Evolutionary conservation across 92 coral and sea anemone genomes (phyloP), one percentile per base, ranked within the genome.

Genomic region (Epizoanthus scotinus): DNA sequence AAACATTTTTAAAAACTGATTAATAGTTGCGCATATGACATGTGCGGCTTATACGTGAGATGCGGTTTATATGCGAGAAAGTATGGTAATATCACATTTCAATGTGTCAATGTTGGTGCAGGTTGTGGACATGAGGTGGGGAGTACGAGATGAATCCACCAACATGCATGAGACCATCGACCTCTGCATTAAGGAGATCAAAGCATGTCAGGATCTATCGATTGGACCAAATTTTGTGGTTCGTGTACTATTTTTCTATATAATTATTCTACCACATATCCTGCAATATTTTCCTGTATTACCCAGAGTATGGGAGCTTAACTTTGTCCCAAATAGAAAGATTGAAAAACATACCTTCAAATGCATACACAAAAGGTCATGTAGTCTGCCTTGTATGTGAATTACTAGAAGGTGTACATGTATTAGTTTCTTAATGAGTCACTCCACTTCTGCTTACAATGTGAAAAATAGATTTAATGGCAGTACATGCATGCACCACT

Each of bases 71-170:
- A n/a, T n/a, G n/a, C n/a, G n/a, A n/a, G n/a, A n/a, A n/a, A n/a
- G n/a, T n/a, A n/a, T n/a, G n/a, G n/a, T n/a, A 12, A 12, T 67
- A 13, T 66, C 3, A 42, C 10, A 15, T 15, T 75, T 21, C n/a
- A 15, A 53, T 22, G 58, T 56, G 42, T n/a, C 36, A 26, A 5
- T n/a, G 21, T 26, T 65, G 38, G 24, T 69, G n/a, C 72, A 94
- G 95, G 92, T 92, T 28, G 98, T 94, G 14, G 98, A 94, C 66
- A 94, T 94, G 98, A 77, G 98, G 12, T 94, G 98, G 98, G 97
- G 98, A 14, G 98, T 94, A 17, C 82, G 98, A 3, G 98, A 94
- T 77, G 91, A 85, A 29, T 92, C 93, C 61, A 92, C 97, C 26
- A 84, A 92, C 59, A 59, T 78, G 56, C 98, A 94, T 82, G 86